Base-by-base conservation (phyloP, 2,888 invertebrate species). In the Phyllotreta cruciferae region DNA sequence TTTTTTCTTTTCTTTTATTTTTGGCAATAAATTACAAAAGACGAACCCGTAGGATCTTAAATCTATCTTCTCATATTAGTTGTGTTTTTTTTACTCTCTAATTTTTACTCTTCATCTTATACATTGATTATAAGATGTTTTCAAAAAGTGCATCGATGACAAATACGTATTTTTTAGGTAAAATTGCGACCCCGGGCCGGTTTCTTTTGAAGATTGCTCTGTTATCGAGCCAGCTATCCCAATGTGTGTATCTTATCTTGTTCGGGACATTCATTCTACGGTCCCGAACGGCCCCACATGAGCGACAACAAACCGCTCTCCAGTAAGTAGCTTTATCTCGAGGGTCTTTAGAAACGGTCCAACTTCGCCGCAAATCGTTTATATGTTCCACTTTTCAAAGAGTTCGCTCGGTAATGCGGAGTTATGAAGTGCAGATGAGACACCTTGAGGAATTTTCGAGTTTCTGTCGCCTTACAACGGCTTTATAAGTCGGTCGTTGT, bases 361-460 rank as follows among this genome's bases (percentile, higher is more conserved):
- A 70, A 69, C 65, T 69, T 70, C 66, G 45, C 69, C 70, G 66
- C 71, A 70, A 70, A 72, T 71, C 69, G 71, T 67, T 72, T 71
- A 72, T 67, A 72, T 70, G 70, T 71, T 71, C 67, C 65, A 64
- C 68, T 71, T 70, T 69, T 62, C 70, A 57, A 70, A 66, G 66
- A 70, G 66, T 63, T 65, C 57, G 62, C 57, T 44, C 34, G 56
- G 53, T 66, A 69, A 69, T 67, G 35, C 66, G 55, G 42, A 67
- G 63, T 70, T 67, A 68, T 65, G 66, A 70, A 68, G 64, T 68
- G 67, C 65, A 63, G 67, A 67, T 63, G 67, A 66, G 62, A 63
- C 62, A 64, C 64, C 67, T 64, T 62, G 50, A 55, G 55, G 64
- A 67, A 65, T 65, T 57, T 56, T 56, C 35, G 37, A 56, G 44